Base-by-base conservation (phyloP, 2,888 invertebrate genomes). In the Platycheirus albimanus region DNA sequence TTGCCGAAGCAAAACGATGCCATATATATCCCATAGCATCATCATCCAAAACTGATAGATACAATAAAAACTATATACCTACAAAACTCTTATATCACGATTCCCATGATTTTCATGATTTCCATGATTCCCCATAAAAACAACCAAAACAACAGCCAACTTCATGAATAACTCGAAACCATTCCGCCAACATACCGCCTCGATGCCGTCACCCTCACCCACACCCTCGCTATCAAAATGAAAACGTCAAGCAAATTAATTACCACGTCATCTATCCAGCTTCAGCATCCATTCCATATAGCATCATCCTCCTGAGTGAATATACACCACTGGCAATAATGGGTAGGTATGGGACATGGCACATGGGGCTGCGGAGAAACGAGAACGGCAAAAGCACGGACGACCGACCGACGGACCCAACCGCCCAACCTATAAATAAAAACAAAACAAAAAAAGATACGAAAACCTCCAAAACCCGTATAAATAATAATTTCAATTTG, bases 401-500 rank as follows among this genome's bases (percentile, higher is more conserved):
- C n/a, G n/a, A n/a, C n/a, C n/a, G n/a, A 24, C 24, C 24, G 24
- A 24, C 3, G 24, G 24, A 3, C 15, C 3, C 28, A n/a, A 33
- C n/a, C 20, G 24, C 67, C 38, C 63, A 43, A 17, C 72, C 83
- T 13, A 72, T 58, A 69, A 83, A 83, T 71, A 33, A 15, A 4
- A 20, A 47, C n/a, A 47, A 2, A 24, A 47, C 11, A 20, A 47
- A 10, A 38, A 24, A 8, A 20, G 30, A 38, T 13, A 24, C 17
- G n/a, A 28, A 74, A 72, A 56, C 54, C 67, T 69, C 69, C 54
- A 45, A 78, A 83, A 78, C 58, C 72, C 83, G 72, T 74, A 83
- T 78, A 83, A 83, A 83, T 83, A 83, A 83, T 83, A 83, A 83
- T 83, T 83, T 83, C 83, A 83, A 83, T 83, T 83, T 83, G 77